Base-by-base conservation (phyloP, 2,888 invertebrate genomes). In the Dromius quadrimaculatus region DNA sequence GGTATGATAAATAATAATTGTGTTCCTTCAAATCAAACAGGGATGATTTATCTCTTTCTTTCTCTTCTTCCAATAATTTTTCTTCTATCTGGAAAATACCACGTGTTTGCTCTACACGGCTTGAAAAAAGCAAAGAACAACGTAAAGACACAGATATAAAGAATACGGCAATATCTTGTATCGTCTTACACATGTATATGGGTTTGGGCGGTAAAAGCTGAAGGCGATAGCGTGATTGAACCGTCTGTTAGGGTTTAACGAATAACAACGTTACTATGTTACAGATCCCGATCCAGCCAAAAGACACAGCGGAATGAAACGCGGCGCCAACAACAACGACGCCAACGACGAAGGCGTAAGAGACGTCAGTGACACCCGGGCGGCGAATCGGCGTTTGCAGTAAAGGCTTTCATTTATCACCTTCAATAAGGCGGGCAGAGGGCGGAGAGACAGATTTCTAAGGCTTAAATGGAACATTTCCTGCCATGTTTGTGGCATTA, bases 341-440 rank as follows among this genome's bases (percentile, higher is more conserved):
- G 66, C 23, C 34, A 28, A 22, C 43, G 41, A 11, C 61, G 32
- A 36, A 9, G 47, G 50, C 64, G 57, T 28, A 8, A 20, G 11
- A 20, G 13, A 43, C 43, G 23, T 43, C 45, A 50, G 45, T 32
- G 64, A 34, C 64, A 34, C 19, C 34, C 45, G 45, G 34, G 45
- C 64, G 36, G 50, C 36, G 36, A 32, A 20, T 28, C 64, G 36
- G 50, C 36, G 36, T 45, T 65, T 38, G 20, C 36, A 66, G 43
- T 68, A 68, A 68, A 59, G 43, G 43, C 59, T 68, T 68, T 45
- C 68, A 68, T 68, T 68, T 68, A 68, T 68, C 68, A 68, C 68
- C 43, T 43, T 59, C 59, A 68, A 59, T 59, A 68, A 41, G 43
- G 17, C 17, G 17, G 36, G 36, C 64, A 13, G 28, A 50, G 36